Percentiles rank a stretch among this genome's conserved stretches.
These are phyloP conservation scores for Reinhardtius hippoglossoides DNA, from an alignment of 2,113 vertebrate species.

Conservation along the genomic window DNA sequence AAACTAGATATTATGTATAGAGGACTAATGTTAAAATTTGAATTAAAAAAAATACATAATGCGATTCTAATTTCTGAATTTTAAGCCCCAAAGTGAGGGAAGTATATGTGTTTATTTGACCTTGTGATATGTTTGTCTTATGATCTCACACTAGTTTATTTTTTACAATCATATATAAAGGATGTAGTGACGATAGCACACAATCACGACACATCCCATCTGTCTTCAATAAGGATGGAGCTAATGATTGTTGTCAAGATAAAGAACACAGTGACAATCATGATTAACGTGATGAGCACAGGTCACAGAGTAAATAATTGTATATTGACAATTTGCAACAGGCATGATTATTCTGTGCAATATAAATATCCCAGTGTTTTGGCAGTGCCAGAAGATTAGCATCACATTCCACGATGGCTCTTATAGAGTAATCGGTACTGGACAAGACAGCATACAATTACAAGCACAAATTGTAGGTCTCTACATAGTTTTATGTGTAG, in stretches of 20 bases:
- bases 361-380: constrained; percentile 36
- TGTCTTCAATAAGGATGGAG: neutral
- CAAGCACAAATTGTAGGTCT: constrained; percentile 64
- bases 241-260: constrained; percentile 58
- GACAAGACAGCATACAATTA: constrained; percentile 65
- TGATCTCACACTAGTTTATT: neutral
- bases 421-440: constrained; percentile 27
- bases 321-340: constrained; percentile 41
- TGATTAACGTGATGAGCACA: constrained; percentile 28
- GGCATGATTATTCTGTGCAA: constrained; percentile 52
- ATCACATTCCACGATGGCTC: constrained; percentile 6
- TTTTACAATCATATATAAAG: too few species aligned
- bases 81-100: too few species aligned
- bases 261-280: constrained; percentile 44
- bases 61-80: neutral
- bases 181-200: neutral
- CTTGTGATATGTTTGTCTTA: neutral
- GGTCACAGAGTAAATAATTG: constrained; percentile 52
- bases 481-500: constrained; percentile 43
- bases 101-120: too few species aligned
- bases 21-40: neutral
- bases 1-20: neutral
- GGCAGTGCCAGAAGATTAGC: constrained; percentile 28
- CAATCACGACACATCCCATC: constrained; percentile 14
- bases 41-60: neutral